Evolutionary conservation across 2,113 vertebrate genomes (phyloP), one percentile per base, ranked within the genome.

Genomic region (Marcusenius ussheri): DNA sequence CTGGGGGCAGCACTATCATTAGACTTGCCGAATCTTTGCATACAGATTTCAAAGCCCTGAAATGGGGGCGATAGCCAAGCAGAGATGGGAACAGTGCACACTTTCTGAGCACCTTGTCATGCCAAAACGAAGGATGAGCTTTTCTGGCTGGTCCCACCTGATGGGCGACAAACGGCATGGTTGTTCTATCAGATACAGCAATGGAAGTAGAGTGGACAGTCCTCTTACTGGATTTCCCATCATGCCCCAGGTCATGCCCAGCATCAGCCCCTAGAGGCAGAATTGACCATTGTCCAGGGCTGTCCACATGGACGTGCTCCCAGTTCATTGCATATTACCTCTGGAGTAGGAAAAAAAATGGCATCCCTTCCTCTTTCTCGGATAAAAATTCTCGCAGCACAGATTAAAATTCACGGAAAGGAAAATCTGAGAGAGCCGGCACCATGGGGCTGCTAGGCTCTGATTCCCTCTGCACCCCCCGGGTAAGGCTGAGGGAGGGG

Each of bases 391-490:
- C n/a, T 31, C 3, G 3, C 11, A 10, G 27, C 10, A 31, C 10
- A 31, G 45, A 66, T 46, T 45, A 62, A 31, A 50, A 62, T 66
- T 70, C 6, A 45, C 5, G 5, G n/a, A 47, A 21, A 13, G 42
- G 58, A 17, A 46, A 6, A 11, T 39, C 31, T 39, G 8, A 21
- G 3, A 11, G 77, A 84, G 31, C 13, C 1, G 50, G 89, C 11
- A 2, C 42, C n/a, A 24, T 17, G 80, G 27, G 5, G 21, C 84
- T 62, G 50, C 15, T 46, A 83, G 83, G 53, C 24, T 47, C 86
- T 77, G 90, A 90, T 42, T 87, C 39, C 49, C 31, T 3, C 74
- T 47, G 10, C 62, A 86, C 90, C 87, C n/a, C 83, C 83, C 19
- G 89, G 90, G 87, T 47, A 62, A 62, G 7, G 8, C 15, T 87